Base-by-base conservation (phyloP, 1,140 invertebrate genomes). In the Bilobella aurantiaca region DNA sequence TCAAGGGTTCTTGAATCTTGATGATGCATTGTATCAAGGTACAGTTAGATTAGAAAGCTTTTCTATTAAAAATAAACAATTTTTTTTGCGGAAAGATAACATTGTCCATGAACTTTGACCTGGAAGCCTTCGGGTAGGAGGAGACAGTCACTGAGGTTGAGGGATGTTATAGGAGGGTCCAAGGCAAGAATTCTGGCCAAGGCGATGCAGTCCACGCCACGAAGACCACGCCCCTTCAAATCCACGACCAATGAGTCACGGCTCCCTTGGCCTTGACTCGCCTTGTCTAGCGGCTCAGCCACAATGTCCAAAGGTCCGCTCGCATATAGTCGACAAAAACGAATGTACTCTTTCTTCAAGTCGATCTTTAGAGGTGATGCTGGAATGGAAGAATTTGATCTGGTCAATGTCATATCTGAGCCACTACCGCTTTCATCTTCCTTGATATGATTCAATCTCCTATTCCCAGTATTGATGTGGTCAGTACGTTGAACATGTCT, bases 201-300 rank as follows among this genome's bases (percentile, higher is more conserved):
- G 21, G 71, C 71, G 21, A 73, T 73, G 34, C 71, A 73, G 30
- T 73, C 71, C 27, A 73, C 71, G 12, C 71, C 71, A 2, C 71
- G 61, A n/a, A 73, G 64, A 21, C 71, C 69, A 56, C 67, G 32
- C 3, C 68, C 68, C 60, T 73, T 73, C 14, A 73, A 37, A 56
- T 73, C 71, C 2, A 73, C 64, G 16, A 46, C 23, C 32, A 67
- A 37, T 1, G 61, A 34, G 49, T 68, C 69, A 25, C 62, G 53
- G 21, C n/a, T n/a, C n/a, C n/a, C n/a, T n/a, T n/a, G n/a, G n/a
- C 62, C 66, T 27, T 60, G 67, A 30, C 64, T 70, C 14, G 71
- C 71, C 28, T 65, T 61, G 31, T 70, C 66, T n/a, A 73, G 53
- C 0, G 71, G 71, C 8, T 47, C 27, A 0, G 68, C 53, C 1